Evolutionary conservation across 2,113 vertebrate species (phyloP), one percentile per base, ranked within the genome.

Genomic region (Tinamus guttatus): DNA sequence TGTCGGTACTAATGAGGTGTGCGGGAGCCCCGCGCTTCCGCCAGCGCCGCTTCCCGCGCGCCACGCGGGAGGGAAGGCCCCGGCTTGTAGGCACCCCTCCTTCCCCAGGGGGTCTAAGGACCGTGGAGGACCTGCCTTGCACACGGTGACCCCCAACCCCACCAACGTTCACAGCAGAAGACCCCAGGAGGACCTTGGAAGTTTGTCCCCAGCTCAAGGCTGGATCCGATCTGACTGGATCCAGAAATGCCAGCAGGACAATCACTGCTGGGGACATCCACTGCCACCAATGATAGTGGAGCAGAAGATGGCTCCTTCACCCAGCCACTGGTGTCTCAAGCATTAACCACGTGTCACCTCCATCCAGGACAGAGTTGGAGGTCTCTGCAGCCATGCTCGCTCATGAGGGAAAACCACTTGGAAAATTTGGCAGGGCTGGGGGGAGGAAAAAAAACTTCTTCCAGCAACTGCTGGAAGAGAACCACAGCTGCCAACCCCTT

Each of bases 1-100:
- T 47, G 45, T 47, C n/a, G n/a, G 96, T 95, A 83, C 96, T 95
- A 94, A 97, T 93, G 76, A 94, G 78, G 77, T 71, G 75, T 0
- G 4, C 70, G 49, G 74, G 40, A 89, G 56, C 54, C 64, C 47
- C 60, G 40, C 4, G 30, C 40, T 41, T 41, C 40, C 11, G 10
- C 40, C 40, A 41, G 11, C 11, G 40, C 43, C 43, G 43, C 43
- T 16, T 11, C 40, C 40, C 40, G 43, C 5, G 43, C 43, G 43
- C 15, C 14, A 43, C 5, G 15, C 43, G 15, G 43, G 43, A 41
- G 43, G 43, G 43, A 14, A 43, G 5, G 15, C 43, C 43, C 43
- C 43, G 15, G 43, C 43, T 17, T 43, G 16, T 15, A 17, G 40
- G 43, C 43, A 16, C 43, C 43, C 43, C 43, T 43, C 43, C 43